Percentiles rank a stretch among this genome's conserved stretches.
phyloP scores from a whole-genome alignment of 2,888 invertebrate genomes.

The Tridacna crocea region DNA sequence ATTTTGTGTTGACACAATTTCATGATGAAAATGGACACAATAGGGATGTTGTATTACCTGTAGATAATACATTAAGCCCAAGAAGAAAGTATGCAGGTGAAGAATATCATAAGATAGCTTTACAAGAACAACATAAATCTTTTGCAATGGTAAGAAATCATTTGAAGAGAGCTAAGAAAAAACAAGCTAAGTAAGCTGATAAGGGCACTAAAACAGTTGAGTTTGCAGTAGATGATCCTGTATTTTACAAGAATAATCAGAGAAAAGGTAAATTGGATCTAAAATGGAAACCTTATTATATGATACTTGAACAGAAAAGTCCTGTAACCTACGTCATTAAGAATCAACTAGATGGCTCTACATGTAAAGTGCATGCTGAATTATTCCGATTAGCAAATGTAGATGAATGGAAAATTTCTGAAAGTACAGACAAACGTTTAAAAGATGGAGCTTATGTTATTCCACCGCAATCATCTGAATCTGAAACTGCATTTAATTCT shows the following conservation, averaged over 20 bases:
- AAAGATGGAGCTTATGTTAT: conserved; percentile 33
- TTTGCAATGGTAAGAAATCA: conserved; percentile 40
- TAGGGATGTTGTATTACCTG: conserved; percentile 50
- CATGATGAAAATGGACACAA: conserved; percentile 50
- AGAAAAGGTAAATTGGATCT: conserved; percentile 44
- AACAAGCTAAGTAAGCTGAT: conserved; percentile 53
- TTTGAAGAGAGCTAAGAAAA: conserved; percentile 40
- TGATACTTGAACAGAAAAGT: conserved; percentile 46
- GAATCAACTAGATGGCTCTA: conserved; percentile 42
- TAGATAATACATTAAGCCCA: conserved; percentile 56
- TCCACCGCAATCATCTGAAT: conserved; percentile 30
- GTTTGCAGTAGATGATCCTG: conserved; percentile 53
- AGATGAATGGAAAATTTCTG: conserved; percentile 31
- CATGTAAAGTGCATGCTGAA: conserved; percentile 36
- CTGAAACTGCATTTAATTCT: conserved; percentile 5
- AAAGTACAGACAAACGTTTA: conserved; percentile 7
- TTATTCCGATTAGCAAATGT: conserved; percentile 30
- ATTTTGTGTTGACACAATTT: conserved; percentile 29
- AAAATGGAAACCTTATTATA: conserved; percentile 56
- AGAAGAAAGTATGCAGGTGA: conserved; percentile 49
- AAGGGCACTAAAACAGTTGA: conserved; percentile 34
- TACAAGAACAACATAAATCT: conserved; percentile 55
- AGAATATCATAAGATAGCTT: conserved; percentile 51
- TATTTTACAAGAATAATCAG: conserved; percentile 49
- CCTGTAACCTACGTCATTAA: conserved; percentile 44